A percentile compares a stretch with the other conserved stretches of the same genome.
phyloP scores from a whole-genome alignment of 1,140 invertebrate genomes.

The Cyclargus thomasi region DNA sequence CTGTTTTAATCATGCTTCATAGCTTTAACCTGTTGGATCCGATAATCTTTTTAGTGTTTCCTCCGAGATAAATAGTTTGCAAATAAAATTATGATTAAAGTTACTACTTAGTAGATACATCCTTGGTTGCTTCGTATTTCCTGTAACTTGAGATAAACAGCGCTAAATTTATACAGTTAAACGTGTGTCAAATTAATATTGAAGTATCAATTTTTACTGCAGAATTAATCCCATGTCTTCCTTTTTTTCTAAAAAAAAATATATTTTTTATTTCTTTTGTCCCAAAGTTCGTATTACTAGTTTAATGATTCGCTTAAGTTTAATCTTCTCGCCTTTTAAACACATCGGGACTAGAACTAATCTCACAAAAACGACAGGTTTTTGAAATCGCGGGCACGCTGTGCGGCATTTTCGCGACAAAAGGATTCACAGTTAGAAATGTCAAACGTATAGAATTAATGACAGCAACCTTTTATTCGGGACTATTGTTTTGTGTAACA shows the following conservation, averaged over 20 bases:
- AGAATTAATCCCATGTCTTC: too few species aligned
- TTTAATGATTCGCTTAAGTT: not conserved
- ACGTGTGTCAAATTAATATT: too few species aligned
- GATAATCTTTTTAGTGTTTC: not conserved
- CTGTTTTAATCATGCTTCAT: conserved; percentile 1
- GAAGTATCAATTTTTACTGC: too few species aligned
- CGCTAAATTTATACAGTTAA: too few species aligned
- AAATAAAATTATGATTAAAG: too few species aligned
- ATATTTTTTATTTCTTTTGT: too few species aligned
- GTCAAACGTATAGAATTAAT: conserved; percentile 69
- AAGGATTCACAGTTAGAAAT: conserved; percentile 64
- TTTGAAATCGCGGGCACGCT: conserved; percentile 36
- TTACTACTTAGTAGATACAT: too few species aligned
- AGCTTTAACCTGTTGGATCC: not conserved
- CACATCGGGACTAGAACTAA: not conserved
- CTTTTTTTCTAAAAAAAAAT: too few species aligned
- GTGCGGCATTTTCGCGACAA: conserved; percentile 54
- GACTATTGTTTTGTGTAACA: conserved; percentile 59
- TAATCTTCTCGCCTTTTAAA: not conserved
- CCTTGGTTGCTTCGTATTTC: too few species aligned
- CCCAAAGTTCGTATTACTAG: not conserved
- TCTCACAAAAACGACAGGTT: conserved; percentile 8
- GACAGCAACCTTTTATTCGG: conserved; percentile 62
- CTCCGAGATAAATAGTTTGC: not conserved
- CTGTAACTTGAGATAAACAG: too few species aligned